Conservation (phyloP, 2,113 vertebrate species). For the Cheirogaleus medius region DNA sequence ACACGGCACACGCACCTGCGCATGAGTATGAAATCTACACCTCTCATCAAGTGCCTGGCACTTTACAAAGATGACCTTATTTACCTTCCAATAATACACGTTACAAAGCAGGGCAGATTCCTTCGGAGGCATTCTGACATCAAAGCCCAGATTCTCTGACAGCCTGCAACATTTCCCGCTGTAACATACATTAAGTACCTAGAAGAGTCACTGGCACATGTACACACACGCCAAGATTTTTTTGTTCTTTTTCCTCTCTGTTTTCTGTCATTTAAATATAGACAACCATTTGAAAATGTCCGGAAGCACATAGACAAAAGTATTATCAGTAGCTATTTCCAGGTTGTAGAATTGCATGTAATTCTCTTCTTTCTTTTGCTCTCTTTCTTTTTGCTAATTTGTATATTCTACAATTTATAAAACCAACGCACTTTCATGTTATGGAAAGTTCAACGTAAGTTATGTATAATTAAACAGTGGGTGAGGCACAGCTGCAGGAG, state of each 20-base stretch:
- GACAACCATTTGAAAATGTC: neutral
- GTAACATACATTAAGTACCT: neutral
- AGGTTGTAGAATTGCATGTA: neutral
- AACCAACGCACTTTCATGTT: neutral
- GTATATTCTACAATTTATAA: neutral
- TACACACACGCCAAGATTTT: neutral
- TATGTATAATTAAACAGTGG: neutral
- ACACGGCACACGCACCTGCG: too few relatives aligned
- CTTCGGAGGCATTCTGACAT: neutral
- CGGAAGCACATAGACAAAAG: neutral
- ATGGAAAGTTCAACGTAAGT: neutral
- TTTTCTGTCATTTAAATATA: neutral
- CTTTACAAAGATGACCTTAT: neutral
- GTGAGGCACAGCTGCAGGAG: neutral
- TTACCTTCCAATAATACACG: neutral
- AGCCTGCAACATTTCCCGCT: neutral
- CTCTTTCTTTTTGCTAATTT: neutral
- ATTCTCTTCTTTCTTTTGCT: neutral
- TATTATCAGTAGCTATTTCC: neutral
- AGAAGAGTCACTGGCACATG: neutral
- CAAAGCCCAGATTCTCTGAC: neutral
- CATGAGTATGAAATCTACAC: neutral
- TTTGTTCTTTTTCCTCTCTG: neutral
- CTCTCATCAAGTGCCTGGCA: neutral
- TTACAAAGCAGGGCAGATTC: neutral